phyloP scores from a whole-genome alignment of 2,113 vertebrate genomes.

The Anolis carolinensis region DNA sequence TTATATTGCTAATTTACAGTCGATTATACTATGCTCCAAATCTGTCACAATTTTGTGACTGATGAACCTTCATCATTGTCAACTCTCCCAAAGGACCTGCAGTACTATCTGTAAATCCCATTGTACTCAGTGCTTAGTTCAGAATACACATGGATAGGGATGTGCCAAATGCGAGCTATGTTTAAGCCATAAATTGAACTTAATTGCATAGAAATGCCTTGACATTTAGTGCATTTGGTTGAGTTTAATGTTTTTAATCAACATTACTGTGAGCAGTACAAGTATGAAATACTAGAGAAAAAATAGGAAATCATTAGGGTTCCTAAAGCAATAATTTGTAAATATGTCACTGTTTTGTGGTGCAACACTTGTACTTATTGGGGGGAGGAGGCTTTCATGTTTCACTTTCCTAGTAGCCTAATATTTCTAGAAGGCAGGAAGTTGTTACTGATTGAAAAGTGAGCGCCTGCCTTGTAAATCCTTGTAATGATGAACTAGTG shows the following conservation, averaged over 20 bases:
- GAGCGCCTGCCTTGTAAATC: no score
- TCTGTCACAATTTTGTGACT: not conserved
- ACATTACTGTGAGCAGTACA: slow-evolving; percentile 24
- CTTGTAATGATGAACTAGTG: no score
- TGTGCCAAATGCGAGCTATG: not conserved
- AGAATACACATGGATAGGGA: not conserved
- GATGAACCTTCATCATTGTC: not conserved
- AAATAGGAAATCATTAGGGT: not conserved
- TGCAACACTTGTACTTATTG: not conserved
- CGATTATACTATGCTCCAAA: not conserved
- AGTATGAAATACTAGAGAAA: not conserved
- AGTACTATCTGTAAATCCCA: not conserved
- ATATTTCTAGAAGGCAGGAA: no score
- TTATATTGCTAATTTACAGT: not conserved
- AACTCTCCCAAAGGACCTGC: not conserved
- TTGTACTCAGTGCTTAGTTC: not conserved
- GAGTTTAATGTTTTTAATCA: slow-evolving; percentile 11
- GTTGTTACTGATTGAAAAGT: no score
- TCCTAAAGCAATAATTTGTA: not conserved
- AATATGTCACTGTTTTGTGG: not conserved
- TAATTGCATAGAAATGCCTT: slow-evolving; percentile 27
- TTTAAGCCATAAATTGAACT: slow-evolving; percentile 23
- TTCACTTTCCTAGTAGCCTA: not conserved
- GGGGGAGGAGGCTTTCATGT: no score
- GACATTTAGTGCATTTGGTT: slow-evolving; percentile 9